These are phyloP conservation scores for Atrichornis clamosus DNA, from an alignment of 2,113 vertebrate genomes.

Conservation along the genomic window DNA sequence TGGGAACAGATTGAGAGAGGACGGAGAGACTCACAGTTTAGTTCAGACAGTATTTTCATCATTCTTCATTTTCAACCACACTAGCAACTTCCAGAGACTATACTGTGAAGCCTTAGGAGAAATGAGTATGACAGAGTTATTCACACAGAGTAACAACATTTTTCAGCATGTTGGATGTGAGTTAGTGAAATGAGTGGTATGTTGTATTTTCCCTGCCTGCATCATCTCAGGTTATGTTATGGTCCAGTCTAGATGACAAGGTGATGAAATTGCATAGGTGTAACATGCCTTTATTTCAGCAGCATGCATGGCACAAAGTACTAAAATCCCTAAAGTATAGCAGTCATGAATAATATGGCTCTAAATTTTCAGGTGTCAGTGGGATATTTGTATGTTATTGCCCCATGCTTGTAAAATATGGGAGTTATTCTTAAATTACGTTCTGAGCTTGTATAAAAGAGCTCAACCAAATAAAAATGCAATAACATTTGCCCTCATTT, in stretches of 20 bases:
- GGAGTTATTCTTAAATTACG: not conserved
- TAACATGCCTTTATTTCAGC: constrained; percentile 27
- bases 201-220: constrained; percentile 29
- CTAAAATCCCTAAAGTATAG: not conserved
- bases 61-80: not conserved
- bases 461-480: not conserved
- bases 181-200: not conserved
- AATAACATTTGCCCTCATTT: not conserved
- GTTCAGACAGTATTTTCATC: not conserved
- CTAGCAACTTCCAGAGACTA: not conserved
- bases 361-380: constrained; percentile 18
- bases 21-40: not conserved
- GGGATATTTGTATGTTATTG: not conserved
- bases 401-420: not conserved
- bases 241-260: constrained; percentile 39
- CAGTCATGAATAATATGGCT: not conserved
- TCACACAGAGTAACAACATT: not conserved
- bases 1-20: not conserved
- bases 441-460: not conserved
- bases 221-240: constrained; percentile 21
- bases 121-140: not conserved
- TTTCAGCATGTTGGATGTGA: not conserved
- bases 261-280: constrained; percentile 44
- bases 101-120: not conserved
- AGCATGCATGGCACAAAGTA: constrained; percentile 10